These are phyloP conservation scores for Oncopeltus fasciatus DNA, from an alignment of 1,140 invertebrate genomes.

Conservation along the genomic window DNA sequence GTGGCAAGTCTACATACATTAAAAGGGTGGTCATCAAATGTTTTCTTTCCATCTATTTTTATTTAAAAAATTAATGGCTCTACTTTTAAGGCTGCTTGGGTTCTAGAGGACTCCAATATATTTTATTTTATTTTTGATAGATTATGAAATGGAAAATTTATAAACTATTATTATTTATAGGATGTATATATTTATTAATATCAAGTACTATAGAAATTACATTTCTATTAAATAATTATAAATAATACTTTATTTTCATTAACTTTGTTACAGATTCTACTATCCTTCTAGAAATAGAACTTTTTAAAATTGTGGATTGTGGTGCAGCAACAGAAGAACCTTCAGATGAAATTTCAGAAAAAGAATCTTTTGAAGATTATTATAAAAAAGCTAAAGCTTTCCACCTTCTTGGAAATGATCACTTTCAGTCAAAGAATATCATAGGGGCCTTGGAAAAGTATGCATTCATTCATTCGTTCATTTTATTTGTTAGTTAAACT, in stretches of 20 bases:
- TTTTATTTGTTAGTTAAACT: too few species aligned
- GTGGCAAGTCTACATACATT: too few species aligned
- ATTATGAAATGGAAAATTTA: too few species aligned
- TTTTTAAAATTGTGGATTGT: slow-evolving; percentile 3
- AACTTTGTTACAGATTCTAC: background rate
- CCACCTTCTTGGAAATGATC: slow-evolving; percentile 4
- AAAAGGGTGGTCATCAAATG: too few species aligned
- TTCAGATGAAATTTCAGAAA: background rate
- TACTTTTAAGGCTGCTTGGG: too few species aligned
- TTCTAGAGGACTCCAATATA: too few species aligned
- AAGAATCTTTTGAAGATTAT: background rate
- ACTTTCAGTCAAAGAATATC: background rate
- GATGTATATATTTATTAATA: too few species aligned
- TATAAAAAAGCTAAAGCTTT: slow-evolving; percentile 6
- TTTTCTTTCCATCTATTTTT: too few species aligned
- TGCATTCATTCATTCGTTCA: too few species aligned
- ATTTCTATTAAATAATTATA: background rate
- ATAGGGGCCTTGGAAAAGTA: slow-evolving; percentile 4
- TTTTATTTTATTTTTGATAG: too few species aligned
- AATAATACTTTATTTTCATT: background rate
- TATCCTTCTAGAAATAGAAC: slow-evolving; percentile 5
- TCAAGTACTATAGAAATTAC: background rate
- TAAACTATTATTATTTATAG: too few species aligned
- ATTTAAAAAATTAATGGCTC: too few species aligned
- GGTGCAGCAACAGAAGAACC: background rate